These are phyloP conservation scores for Gymnocypris eckloni DNA, from an alignment of 2,797 vertebrate species.

Conservation along the genomic window DNA sequence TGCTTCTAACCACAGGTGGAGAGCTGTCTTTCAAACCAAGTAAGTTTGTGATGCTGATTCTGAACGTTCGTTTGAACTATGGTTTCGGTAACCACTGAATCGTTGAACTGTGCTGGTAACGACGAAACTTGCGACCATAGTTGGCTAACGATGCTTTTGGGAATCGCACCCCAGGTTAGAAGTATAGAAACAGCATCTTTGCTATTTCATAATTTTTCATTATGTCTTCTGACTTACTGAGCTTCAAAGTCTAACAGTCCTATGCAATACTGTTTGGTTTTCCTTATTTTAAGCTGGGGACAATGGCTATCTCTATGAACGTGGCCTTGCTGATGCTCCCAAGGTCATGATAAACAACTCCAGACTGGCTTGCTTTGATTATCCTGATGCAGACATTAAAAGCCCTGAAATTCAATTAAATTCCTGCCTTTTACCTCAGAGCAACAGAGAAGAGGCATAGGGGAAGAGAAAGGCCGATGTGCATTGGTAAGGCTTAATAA, in stretches of 20 bases:
- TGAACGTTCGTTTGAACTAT: no score
- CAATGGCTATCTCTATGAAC: constrained; percentile 65
- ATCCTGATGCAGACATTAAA: constrained; percentile 84
- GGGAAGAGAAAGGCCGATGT: constrained; percentile 69
- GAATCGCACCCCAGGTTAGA: no score
- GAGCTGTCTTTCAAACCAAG: no score
- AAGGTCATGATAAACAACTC: constrained; percentile 84
- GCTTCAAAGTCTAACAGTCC: constrained; percentile 58
- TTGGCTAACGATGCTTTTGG: no score
- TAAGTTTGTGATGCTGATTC: no score
- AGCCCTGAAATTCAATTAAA: constrained; percentile 83
- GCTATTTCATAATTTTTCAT: not conserved
- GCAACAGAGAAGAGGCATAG: constrained; percentile 68
- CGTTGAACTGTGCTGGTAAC: no score
- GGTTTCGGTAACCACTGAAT: no score
- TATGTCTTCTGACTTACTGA: constrained; percentile 64
- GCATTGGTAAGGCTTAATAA: constrained; percentile 67
- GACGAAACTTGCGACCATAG: no score
- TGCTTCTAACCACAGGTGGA: no score
- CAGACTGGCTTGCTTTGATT: constrained; percentile 73
- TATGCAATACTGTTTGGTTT: constrained; percentile 63
- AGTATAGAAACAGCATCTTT: not conserved
- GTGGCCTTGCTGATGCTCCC: constrained; percentile 72
- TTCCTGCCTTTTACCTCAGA: constrained; percentile 76
- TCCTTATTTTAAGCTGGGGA: constrained; percentile 44